Conservation (phyloP, 1,140 invertebrate genomes). For the Proales similis region DNA sequence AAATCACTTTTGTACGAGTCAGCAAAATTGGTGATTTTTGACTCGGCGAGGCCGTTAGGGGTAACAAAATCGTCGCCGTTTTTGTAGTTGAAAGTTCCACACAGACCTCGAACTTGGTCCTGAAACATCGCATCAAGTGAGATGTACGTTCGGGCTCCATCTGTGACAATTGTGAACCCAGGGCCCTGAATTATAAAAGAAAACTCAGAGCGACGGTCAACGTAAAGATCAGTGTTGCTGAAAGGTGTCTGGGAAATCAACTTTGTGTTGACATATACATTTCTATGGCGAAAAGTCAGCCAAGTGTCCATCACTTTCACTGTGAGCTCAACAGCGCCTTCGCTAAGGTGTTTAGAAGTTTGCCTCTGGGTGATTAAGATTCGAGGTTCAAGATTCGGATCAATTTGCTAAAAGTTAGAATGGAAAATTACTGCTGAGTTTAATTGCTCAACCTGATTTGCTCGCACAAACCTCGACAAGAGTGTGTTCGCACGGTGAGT, state of each 20-base stretch:
- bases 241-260: conserved; percentile 8
- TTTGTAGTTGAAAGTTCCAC: conserved; percentile 76
- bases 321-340: conserved; percentile 15
- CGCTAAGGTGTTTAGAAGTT: background rate
- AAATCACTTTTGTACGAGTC: conserved; percentile 78
- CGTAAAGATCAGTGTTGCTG: background rate
- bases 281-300: background rate
- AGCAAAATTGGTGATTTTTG: conserved; percentile 66
- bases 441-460: too few species aligned
- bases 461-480: conserved; percentile 38
- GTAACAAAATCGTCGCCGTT: conserved; percentile 81
- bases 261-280: conserved; percentile 16
- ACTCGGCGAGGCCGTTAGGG: conserved; percentile 69
- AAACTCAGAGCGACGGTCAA: conserved; percentile 14
- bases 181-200: conserved; percentile 35
- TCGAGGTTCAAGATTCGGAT: background rate
- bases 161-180: conserved; percentile 39
- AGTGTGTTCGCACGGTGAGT: conserved; percentile 38
- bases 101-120: conserved; percentile 64
- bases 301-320: background rate
- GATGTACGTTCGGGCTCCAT: conserved; percentile 63
- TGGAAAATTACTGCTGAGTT: too few species aligned
- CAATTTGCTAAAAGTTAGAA: conserved; percentile 3
- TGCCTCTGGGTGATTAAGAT: conserved; percentile 7
- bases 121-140: conserved; percentile 67